Percentiles rank a stretch among this genome's conserved stretches.
phyloP scores from a whole-genome alignment of 2,888 invertebrate genomes.

The Spisula solida region DNA sequence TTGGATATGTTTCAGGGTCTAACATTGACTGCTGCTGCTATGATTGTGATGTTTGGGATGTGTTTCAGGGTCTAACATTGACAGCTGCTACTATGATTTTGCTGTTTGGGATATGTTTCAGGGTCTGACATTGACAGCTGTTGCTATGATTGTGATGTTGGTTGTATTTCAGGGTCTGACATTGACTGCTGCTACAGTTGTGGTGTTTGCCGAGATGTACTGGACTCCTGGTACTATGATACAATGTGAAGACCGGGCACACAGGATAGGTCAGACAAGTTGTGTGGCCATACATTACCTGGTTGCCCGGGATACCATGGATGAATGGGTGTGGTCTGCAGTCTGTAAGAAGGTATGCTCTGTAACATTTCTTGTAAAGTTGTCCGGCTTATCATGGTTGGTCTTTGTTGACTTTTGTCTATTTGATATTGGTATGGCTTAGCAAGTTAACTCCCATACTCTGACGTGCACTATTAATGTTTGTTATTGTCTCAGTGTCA shows the following conservation, averaged over 20 bases:
- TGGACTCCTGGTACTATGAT: constrained; percentile 87
- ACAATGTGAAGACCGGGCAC: constrained; percentile 87
- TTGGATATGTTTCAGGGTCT: no score
- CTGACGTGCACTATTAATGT: no score
- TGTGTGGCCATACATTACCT: constrained; percentile 86
- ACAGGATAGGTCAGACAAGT: constrained; percentile 85
- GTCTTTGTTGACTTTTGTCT: no score
- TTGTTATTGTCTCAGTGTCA: no score
- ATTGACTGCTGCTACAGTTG: constrained; percentile 85
- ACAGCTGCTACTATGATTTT: constrained; percentile 83
- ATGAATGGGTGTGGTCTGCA: constrained; percentile 86
- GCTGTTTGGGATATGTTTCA: constrained; percentile 77
- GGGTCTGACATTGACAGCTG: constrained; percentile 86
- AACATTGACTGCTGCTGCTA: no score
- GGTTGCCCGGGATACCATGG: constrained; percentile 86
- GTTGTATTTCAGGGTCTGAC: constrained; percentile 86
- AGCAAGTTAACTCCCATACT: no score
- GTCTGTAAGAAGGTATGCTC: constrained; percentile 82
- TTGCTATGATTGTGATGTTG: constrained; percentile 85
- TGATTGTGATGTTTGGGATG: no score
- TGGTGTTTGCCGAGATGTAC: constrained; percentile 87
- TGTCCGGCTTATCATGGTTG: no score
- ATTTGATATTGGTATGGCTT: no score
- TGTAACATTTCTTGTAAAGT: neutral
- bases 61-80: no score